A percentile compares a stretch with the other conserved stretches of the same genome.
Evolutionary conservation across 2,888 invertebrate species (phyloP).

Genomic region (Drosophila anceps): DNA sequence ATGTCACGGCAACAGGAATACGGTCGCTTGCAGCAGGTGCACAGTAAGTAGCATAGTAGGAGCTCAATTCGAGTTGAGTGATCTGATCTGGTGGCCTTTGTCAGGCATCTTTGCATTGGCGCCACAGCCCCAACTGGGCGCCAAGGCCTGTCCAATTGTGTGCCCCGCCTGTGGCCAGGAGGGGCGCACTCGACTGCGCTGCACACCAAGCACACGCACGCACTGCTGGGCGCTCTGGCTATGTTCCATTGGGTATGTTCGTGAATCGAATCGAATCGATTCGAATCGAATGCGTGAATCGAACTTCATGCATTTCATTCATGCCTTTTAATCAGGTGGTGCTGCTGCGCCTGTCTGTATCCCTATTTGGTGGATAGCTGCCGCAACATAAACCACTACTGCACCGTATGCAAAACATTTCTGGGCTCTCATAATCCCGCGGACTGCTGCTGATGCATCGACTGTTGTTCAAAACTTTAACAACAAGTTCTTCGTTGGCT

Average conservation of each 20-base stretch:
- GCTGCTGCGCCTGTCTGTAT: slow-evolving; percentile 56
- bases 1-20: slow-evolving; percentile 2
- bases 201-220: slow-evolving; percentile 23
- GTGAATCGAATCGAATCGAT: neutral
- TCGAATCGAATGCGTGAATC: slow-evolving; percentile 4
- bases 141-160: slow-evolving; percentile 31
- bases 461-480: neutral
- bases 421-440: slow-evolving; percentile 54
- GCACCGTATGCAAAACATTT: slow-evolving; percentile 50
- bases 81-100: slow-evolving; percentile 1
- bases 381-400: slow-evolving; percentile 56
- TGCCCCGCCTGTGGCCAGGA: slow-evolving; percentile 57
- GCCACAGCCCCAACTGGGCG: slow-evolving; percentile 39
- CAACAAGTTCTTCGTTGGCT: neutral
- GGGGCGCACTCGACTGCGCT: slow-evolving; percentile 37
- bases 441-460: slow-evolving; percentile 20
- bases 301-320: neutral
- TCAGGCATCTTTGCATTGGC: slow-evolving; percentile 43
- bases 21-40: slow-evolving; percentile 26
- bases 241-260: slow-evolving; percentile 52
- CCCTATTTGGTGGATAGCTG: slow-evolving; percentile 51
- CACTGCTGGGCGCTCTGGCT: slow-evolving; percentile 53
- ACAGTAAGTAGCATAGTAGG: slow-evolving; percentile 33
- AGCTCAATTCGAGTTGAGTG: neutral
- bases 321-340: slow-evolving; percentile 42